A percentile compares a stretch with the other conserved stretches of the same genome.
Evolutionary conservation across 2,113 vertebrate genomes (phyloP).

Genomic region (Rhinogobius similis): DNA sequence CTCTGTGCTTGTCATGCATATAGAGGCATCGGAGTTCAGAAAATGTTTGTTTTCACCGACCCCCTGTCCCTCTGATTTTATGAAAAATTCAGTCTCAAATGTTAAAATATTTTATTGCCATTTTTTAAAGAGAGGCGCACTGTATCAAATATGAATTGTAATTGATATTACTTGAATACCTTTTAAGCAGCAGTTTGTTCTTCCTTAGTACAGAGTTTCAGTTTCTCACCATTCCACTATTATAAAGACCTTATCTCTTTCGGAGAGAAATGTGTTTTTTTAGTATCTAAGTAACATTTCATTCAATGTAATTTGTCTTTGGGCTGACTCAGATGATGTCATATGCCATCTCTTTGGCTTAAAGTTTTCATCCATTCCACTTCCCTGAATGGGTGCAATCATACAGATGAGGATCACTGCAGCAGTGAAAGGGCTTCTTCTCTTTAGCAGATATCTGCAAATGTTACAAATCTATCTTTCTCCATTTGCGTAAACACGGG

Average conservation of each 20-base stretch:
- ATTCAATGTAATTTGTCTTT: constrained; percentile 27
- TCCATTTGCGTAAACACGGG: constrained; percentile 32
- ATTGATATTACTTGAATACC: not conserved
- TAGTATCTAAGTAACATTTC: constrained; percentile 38
- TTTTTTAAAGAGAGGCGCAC: too few species aligned
- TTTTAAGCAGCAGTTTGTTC: not conserved
- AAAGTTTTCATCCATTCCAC: constrained; percentile 49
- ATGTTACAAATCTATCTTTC: constrained; percentile 39
- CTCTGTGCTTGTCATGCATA: constrained; percentile 22
- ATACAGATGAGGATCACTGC: constrained; percentile 40
- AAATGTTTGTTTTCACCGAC: too few species aligned
- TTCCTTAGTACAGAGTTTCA: not conserved
- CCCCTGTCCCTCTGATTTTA: too few species aligned
- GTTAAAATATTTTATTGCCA: not conserved
- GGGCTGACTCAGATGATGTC: constrained; percentile 45
- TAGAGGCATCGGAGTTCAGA: too few species aligned
- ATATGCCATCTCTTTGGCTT: constrained; percentile 43
- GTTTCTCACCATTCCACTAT: not conserved
- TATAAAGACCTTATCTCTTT: constrained; percentile 28
- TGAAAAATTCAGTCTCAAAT: too few species aligned
- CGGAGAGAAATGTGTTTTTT: constrained; percentile 22
- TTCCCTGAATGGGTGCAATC: constrained; percentile 64
- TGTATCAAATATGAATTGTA: not conserved
- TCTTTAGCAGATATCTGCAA: constrained; percentile 42
- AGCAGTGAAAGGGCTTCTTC: constrained; percentile 42